Evolutionary conservation across 1,140 invertebrate genomes (phyloP), one percentile per base, ranked within the genome.

Genomic region (Bradysia coprophila): DNA sequence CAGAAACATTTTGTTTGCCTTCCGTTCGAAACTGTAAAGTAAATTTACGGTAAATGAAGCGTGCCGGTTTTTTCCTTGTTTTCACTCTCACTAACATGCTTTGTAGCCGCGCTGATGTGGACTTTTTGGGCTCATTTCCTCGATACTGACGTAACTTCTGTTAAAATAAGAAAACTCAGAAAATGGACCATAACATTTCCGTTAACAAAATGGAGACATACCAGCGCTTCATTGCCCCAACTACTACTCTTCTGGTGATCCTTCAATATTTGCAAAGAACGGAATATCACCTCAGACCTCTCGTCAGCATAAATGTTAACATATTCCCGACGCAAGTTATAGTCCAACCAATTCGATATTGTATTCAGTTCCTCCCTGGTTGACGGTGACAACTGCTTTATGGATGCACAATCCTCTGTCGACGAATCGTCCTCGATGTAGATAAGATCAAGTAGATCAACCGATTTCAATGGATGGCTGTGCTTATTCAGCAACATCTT

Each of bases 261-360:
- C 53, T 80, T 78, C 4, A 86, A 63, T 49, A 79, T 67, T 46
- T 78, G 75, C 28, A 93, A 61, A 5, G 86, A 86, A 45, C 75
- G 71, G 18, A 78, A 64, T 3, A 94, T 72, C 39, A 85, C 76
- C 16, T 71, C 71, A 1, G 81, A 82, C 18, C 90, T 66, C 2
- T 86, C 74, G 22, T 73, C 66, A 4, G 81, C 77, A 56, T 93
- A 89, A 20, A 89, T 75, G 49, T 83, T 76, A 21, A 78, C 75
- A 48, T 83, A 87, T 47, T 86, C 82, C 42, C 79, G 71, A 16
- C 77, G 69, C 21, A 80, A 73, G 38, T 79, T 78, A 54, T 88
- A 81, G 45, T 76, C 75, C 9, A 90, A 66, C 92, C 92, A 96
- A 21, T 73, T 71, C 1, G 87, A 76, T 37, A 94, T 84, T 40